Evolutionary conservation across 2,888 invertebrate species (phyloP).

Genomic region (Rhodophaea formosa): DNA sequence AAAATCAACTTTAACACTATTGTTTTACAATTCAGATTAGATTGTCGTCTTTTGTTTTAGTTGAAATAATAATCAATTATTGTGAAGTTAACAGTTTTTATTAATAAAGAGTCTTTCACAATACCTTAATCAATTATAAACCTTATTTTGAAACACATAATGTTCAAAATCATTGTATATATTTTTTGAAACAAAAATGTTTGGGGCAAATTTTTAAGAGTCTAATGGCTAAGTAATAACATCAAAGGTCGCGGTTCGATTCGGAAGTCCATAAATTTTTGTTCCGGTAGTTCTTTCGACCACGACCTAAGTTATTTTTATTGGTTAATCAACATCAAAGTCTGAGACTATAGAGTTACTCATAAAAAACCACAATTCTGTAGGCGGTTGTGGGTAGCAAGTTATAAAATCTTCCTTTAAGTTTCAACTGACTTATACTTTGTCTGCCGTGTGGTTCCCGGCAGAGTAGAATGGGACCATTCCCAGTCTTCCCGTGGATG

Average conservation of each 20-base stretch:
- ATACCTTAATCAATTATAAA: neutral
- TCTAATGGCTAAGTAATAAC: slow-evolving; percentile 7
- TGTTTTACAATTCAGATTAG: slow-evolving; percentile 1
- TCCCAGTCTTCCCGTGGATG: too few species aligned
- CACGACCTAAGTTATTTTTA: slow-evolving; percentile 8
- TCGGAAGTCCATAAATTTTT: slow-evolving; percentile 15
- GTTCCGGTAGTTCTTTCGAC: slow-evolving; percentile 12
- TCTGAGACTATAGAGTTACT: neutral
- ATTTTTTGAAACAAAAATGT: neutral
- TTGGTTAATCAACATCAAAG: slow-evolving; percentile 12
- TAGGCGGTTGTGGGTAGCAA: neutral
- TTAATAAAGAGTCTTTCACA: neutral
- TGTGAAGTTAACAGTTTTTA: slow-evolving; percentile 11
- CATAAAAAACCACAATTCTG: neutral
- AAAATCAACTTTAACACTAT: neutral
- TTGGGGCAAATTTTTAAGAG: neutral
- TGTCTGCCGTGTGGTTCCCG: too few species aligned
- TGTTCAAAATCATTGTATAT: neutral
- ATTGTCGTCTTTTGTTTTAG: neutral
- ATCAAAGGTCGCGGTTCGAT: slow-evolving; percentile 17
- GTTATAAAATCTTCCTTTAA: neutral
- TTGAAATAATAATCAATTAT: slow-evolving; percentile 17
- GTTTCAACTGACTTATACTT: too few species aligned
- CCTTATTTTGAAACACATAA: neutral
- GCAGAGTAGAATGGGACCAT: too few species aligned